Percentiles rank a stretch among this genome's conserved stretches.
Evolutionary conservation across 2,113 vertebrate species (phyloP).

Genomic region (Cephalopterus ornatus): DNA sequence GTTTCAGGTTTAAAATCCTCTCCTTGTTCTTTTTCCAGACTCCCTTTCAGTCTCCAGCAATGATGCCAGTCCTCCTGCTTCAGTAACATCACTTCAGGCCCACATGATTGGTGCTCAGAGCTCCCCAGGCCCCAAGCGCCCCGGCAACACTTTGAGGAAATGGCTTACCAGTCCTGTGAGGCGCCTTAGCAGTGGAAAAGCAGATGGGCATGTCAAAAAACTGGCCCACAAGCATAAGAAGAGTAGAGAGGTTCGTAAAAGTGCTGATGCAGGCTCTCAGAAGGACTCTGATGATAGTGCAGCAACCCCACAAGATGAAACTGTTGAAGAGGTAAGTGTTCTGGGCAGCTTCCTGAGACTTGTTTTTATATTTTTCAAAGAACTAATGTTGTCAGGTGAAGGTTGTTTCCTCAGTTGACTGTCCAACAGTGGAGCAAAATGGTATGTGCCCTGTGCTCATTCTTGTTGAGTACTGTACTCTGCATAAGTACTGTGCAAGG

Average conservation of each 20-base stretch:
- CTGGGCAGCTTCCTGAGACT: accelerated
- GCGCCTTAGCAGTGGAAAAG: slow-evolving; percentile 95
- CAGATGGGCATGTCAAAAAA: slow-evolving; percentile 95
- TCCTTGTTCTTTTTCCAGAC: slow-evolving; percentile 71
- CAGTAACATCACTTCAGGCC: slow-evolving; percentile 89
- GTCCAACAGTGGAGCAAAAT: not conserved
- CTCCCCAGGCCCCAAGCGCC: slow-evolving; percentile 95
- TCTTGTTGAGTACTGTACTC: not conserved
- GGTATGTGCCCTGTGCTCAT: not conserved
- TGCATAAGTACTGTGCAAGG: accelerated
- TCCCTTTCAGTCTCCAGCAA: slow-evolving; percentile 94
- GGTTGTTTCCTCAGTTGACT: not conserved
- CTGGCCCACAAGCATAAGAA: slow-evolving; percentile 97
- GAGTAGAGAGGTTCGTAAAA: slow-evolving; percentile 92
- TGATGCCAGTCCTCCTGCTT: slow-evolving; percentile 89
- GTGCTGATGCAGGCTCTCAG: slow-evolving; percentile 86
- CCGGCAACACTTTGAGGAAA: slow-evolving; percentile 94
- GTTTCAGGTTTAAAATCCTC: not conserved
- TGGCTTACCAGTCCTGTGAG: slow-evolving; percentile 98
- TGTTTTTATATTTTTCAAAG: not conserved
- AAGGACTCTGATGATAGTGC: slow-evolving; percentile 97
- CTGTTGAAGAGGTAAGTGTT: slow-evolving; percentile 87
- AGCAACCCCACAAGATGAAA: slow-evolving; percentile 95
- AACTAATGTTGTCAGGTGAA: not conserved
- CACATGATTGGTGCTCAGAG: slow-evolving; percentile 91